A percentile compares a stretch with the other conserved stretches of the same genome.
phyloP scores from a whole-genome alignment of 2,113 vertebrate genomes.

The Entomyzon cyanotis region DNA sequence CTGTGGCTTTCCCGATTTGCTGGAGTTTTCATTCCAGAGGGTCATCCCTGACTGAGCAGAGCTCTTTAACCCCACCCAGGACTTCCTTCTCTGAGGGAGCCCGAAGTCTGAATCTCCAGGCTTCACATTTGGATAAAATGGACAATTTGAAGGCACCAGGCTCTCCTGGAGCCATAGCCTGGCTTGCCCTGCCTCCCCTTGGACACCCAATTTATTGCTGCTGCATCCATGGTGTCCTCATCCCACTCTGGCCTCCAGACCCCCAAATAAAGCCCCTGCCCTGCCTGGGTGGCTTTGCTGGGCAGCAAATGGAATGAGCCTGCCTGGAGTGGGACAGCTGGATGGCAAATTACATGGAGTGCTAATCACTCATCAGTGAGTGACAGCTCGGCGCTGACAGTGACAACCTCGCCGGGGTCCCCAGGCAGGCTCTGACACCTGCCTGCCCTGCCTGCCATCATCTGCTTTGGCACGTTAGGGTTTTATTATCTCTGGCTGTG shows the following conservation, averaged over 20 bases:
- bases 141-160: neutral
- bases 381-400: neutral
- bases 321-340: neutral
- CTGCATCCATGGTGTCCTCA: rapidly evolving
- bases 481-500: neutral
- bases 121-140: neutral
- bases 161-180: neutral
- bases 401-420: neutral
- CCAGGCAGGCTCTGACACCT: neutral
- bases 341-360: neutral
- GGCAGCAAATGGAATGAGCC: neutral
- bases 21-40: neutral
- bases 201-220: neutral
- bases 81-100: neutral
- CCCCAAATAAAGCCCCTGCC: neutral
- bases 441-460: neutral
- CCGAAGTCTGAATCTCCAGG: neutral
- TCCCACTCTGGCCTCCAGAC: rapidly evolving
- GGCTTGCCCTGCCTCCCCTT: neutral
- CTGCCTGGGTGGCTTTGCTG: neutral
- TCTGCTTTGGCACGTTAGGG: neutral
- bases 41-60: rapidly evolving
- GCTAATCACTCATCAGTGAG: neutral
- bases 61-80: neutral
- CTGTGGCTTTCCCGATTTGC: rapidly evolving